Evolutionary conservation across 2,888 invertebrate species (phyloP).

Genomic region (Camptogramma bilineatum): DNA sequence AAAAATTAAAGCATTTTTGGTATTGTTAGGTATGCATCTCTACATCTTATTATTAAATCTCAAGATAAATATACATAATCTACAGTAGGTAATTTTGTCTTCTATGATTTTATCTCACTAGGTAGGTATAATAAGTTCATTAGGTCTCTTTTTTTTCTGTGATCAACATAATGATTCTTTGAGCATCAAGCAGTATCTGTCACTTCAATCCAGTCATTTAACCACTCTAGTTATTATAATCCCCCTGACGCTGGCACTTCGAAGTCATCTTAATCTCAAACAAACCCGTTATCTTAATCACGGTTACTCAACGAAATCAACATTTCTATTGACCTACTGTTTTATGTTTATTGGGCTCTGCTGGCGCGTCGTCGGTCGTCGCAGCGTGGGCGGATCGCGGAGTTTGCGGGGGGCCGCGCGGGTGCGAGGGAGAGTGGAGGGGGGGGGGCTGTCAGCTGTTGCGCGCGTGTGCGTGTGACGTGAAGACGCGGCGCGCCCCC

Average conservation of each 20-base stretch:
- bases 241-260: slow-evolving; percentile 1
- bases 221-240: neutral
- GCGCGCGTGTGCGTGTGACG: slow-evolving; percentile 48
- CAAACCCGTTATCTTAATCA: slow-evolving; percentile 24
- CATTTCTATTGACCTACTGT: slow-evolving; percentile 37
- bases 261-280: slow-evolving; percentile 11
- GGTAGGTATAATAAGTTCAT: too few relatives aligned
- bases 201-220: neutral
- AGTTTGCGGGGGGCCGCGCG: neutral
- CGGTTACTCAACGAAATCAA: slow-evolving; percentile 31
- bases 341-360: slow-evolving; percentile 30
- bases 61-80: too few relatives aligned
- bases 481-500: slow-evolving; percentile 52
- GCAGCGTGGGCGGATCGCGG: slow-evolving; percentile 18
- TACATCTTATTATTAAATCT: too few relatives aligned
- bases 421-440: slow-evolving; percentile 8
- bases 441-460: slow-evolving; percentile 55
- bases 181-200: neutral
- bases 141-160: too few relatives aligned
- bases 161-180: too few relatives aligned
- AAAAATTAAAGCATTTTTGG: neutral
- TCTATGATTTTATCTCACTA: too few relatives aligned
- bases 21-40: neutral
- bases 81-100: too few relatives aligned
- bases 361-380: slow-evolving; percentile 19